These are phyloP conservation scores for Horisme vitalbata DNA, from an alignment of 2,888 invertebrate species.

Conservation along the genomic window DNA sequence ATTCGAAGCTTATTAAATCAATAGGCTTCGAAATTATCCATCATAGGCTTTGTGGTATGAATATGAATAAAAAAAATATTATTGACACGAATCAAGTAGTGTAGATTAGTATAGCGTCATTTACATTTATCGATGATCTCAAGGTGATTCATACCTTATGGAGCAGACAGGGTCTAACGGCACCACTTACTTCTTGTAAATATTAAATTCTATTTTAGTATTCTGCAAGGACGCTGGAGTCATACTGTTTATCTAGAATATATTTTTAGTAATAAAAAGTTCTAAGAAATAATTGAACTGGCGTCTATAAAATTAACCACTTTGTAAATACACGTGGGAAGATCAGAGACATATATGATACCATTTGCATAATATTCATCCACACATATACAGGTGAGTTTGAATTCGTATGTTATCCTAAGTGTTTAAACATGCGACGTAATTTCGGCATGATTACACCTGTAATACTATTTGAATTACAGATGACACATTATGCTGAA, in stretches of 20 bases:
- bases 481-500: too few relatives aligned
- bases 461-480: too few relatives aligned
- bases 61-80: neutral
- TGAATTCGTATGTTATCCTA: too few relatives aligned
- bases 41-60: neutral
- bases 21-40: too few relatives aligned
- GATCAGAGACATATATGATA: too few relatives aligned
- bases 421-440: too few relatives aligned
- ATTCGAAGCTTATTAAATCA: too few relatives aligned
- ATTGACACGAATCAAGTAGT: neutral
- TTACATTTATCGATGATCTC: slow-evolving; percentile 6
- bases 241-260: slow-evolving; percentile 5
- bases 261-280: slow-evolving; percentile 1
- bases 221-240: slow-evolving; percentile 7
- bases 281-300: slow-evolving; percentile 10
- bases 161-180: slow-evolving; percentile 4
- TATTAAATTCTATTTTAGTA: slow-evolving; percentile 12
- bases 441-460: too few relatives aligned
- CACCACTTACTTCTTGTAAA: slow-evolving; percentile 1
- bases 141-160: slow-evolving; percentile 10
- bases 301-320: neutral
- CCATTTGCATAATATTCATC: too few relatives aligned
- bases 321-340: too few relatives aligned
- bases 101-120: neutral
- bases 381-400: too few relatives aligned